Conservation (phyloP, 2,888 invertebrate species). For the Heliothis peltigera region DNA sequence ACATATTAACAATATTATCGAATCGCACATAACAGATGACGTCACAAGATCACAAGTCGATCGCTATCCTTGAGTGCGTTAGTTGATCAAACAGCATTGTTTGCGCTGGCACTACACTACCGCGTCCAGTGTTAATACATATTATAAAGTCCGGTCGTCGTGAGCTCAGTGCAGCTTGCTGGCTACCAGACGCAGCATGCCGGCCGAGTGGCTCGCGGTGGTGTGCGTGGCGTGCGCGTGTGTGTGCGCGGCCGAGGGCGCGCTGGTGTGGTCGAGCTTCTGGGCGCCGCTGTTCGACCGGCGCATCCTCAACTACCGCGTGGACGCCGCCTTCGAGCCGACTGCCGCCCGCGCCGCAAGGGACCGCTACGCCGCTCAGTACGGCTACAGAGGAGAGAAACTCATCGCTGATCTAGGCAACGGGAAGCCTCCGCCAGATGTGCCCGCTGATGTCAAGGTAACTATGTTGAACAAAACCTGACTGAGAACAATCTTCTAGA, state of each 20-base stretch:
- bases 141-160: conserved; percentile 3
- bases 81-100: conserved; percentile 47
- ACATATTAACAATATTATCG: conserved; percentile 2
- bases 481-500: not conserved
- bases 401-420: conserved; percentile 80
- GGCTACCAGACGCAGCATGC: conserved; percentile 18
- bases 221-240: not conserved
- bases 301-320: conserved; percentile 77
- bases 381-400: conserved; percentile 77
- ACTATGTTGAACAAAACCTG: not conserved
- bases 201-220: not conserved
- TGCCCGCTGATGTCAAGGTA: conserved; percentile 42
- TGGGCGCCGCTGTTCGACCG: conserved; percentile 82
- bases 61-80: conserved; percentile 46
- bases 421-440: conserved; percentile 67
- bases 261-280: conserved; percentile 79
- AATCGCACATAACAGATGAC: conserved; percentile 14
- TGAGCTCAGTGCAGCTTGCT: conserved; percentile 16
- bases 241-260: conserved; percentile 55
- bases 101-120: conserved; percentile 21
- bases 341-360: conserved; percentile 68
- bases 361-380: conserved; percentile 67
- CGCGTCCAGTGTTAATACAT: not conserved
- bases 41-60: conserved; percentile 9
- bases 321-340: conserved; percentile 76